Evolutionary conservation across 2,113 vertebrate genomes (phyloP).

Genomic region (Strix uralensis): DNA sequence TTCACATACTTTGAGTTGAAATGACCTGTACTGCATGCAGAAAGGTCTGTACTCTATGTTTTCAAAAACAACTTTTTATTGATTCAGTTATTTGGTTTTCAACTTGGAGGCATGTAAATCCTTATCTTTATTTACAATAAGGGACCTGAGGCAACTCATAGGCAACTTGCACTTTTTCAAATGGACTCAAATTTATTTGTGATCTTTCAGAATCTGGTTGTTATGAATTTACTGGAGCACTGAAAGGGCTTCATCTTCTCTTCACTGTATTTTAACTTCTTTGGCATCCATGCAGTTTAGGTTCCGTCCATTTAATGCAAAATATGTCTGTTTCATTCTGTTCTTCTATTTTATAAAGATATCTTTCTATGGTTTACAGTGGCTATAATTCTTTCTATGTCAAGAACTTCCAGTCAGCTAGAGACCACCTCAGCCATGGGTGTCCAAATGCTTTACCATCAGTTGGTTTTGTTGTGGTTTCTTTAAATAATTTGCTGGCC

Average conservation of each 20-base stretch:
- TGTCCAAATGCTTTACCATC: neutral
- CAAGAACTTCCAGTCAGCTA: neutral
- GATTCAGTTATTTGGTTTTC: neutral
- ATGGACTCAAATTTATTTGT: neutral
- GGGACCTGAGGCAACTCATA: neutral
- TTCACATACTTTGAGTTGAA: neutral
- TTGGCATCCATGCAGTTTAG: neutral
- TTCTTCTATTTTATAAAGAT: neutral
- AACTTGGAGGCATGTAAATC: neutral
- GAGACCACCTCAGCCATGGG: neutral
- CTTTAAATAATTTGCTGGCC: neutral
- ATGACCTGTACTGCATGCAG: neutral
- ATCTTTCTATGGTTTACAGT: neutral
- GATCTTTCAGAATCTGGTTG: neutral
- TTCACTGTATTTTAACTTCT: neutral
- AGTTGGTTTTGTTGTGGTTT: fast-evolving
- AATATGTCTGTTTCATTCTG: neutral
- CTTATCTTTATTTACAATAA: neutral
- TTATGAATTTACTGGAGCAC: neutral
- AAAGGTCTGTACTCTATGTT: neutral
- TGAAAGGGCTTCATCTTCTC: neutral
- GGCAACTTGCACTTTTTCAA: neutral
- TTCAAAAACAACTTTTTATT: neutral
- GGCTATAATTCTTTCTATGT: neutral
- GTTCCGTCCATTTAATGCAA: neutral